Evolutionary conservation across 1,140 invertebrate genomes (phyloP).

Genomic region (Lutraria rhynchaena): DNA sequence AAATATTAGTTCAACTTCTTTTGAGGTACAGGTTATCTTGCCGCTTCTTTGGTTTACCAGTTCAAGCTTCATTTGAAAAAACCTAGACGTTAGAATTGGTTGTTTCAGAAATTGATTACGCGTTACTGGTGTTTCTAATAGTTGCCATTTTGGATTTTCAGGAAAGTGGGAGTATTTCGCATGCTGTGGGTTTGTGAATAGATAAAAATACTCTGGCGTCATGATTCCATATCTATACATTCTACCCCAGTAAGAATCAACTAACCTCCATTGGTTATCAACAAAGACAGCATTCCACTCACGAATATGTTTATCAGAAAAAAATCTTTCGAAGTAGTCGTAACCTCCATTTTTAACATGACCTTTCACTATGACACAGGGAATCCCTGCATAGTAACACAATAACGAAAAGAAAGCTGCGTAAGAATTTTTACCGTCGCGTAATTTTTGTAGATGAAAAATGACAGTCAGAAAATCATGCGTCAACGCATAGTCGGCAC

Average conservation of each 20-base stretch:
- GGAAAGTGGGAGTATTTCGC: conserved; percentile 20
- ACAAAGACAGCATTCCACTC: conserved; percentile 32
- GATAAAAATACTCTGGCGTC: not conserved
- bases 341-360: conserved; percentile 20
- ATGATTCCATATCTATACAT: not conserved
- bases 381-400: conserved; percentile 12
- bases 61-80: conserved; percentile 32
- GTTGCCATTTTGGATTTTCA: not conserved
- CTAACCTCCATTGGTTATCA: conserved; percentile 18
- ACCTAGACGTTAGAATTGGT: conserved; percentile 1
- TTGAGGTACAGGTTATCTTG: not conserved
- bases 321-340: not conserved
- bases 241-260: conserved; percentile 26
- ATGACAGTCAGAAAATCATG: not conserved
- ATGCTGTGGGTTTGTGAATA: conserved; percentile 15
- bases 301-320: not conserved
- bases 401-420: conserved; percentile 28
- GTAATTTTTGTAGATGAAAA: not conserved
- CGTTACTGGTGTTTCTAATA: not conserved
- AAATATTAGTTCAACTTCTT: conserved; percentile 22
- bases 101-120: conserved; percentile 8
- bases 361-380: conserved; percentile 29
- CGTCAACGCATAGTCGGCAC: not conserved
- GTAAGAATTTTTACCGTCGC: not conserved
- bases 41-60: not conserved